Evolutionary conservation across 2,888 invertebrate species (phyloP).

Genomic region (Euphydryas editha): DNA sequence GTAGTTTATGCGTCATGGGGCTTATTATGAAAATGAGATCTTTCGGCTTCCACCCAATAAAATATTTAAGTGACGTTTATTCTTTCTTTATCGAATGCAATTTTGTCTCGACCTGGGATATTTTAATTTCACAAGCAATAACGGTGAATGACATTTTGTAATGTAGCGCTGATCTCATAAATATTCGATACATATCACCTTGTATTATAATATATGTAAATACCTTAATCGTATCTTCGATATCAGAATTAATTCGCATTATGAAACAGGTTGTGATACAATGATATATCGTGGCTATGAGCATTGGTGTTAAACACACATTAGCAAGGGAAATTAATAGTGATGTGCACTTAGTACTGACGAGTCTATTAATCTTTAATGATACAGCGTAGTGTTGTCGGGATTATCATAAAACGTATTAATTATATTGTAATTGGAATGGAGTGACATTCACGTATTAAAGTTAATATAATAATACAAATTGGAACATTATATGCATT

Average conservation of each 20-base stretch:
- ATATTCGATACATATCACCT: slow-evolving; percentile 6
- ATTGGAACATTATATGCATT: not conserved
- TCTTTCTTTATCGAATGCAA: slow-evolving; percentile 58
- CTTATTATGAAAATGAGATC: slow-evolving; percentile 65
- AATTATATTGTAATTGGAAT: not conserved
- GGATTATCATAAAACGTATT: slow-evolving; percentile 60
- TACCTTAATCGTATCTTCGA: slow-evolving; percentile 37
- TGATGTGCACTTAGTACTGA: slow-evolving; percentile 53
- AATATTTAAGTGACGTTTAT: slow-evolving; percentile 71
- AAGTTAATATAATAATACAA: not conserved
- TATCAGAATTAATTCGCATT: slow-evolving; percentile 46
- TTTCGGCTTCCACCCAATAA: slow-evolving; percentile 68
- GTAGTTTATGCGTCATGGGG: slow-evolving; percentile 64
- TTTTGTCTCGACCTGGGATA: slow-evolving; percentile 46
- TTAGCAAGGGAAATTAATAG: slow-evolving; percentile 65
- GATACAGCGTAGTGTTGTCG: slow-evolving; percentile 50
- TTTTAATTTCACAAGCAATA: slow-evolving; percentile 27
- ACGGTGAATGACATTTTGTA: slow-evolving; percentile 2
- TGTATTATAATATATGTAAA: slow-evolving; percentile 33
- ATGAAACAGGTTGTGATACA: slow-evolving; percentile 39
- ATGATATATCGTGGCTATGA: slow-evolving; percentile 47
- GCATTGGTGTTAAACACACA: slow-evolving; percentile 48
- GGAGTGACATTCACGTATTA: not conserved
- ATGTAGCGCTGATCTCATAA: slow-evolving; percentile 11
- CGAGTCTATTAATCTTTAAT: slow-evolving; percentile 65